Evolutionary conservation across 2,888 invertebrate species (phyloP).

Genomic region (Chrysolina americana): DNA sequence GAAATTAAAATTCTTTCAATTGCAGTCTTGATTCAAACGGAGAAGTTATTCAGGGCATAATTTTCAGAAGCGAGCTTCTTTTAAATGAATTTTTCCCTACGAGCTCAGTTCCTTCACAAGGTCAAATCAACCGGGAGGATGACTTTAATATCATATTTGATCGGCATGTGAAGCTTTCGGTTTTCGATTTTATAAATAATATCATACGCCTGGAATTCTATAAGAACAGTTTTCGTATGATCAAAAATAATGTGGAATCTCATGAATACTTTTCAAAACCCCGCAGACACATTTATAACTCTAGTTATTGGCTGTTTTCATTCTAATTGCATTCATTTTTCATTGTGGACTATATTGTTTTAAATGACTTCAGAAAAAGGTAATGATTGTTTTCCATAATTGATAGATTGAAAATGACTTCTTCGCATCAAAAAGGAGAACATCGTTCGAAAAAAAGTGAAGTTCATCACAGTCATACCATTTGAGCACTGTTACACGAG

Average conservation of each 20-base stretch:
- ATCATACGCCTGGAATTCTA: too few species aligned
- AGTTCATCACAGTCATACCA: too few species aligned
- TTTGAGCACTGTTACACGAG: too few species aligned
- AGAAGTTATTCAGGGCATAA: background rate
- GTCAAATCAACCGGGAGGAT: background rate
- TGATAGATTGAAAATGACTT: background rate
- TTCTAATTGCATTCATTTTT: too few species aligned
- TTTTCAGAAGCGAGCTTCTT: background rate
- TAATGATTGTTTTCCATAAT: background rate
- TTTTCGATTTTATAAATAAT: background rate
- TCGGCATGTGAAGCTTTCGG: background rate
- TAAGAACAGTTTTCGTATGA: too few species aligned
- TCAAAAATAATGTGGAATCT: too few species aligned
- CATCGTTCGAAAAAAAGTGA: too few species aligned
- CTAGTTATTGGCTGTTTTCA: too few species aligned
- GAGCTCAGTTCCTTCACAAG: background rate
- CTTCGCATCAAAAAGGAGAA: too few species aligned
- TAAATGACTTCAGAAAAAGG: background rate
- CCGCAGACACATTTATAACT: too few species aligned
- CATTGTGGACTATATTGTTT: too few species aligned
- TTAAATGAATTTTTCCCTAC: background rate
- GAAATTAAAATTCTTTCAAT: constrained; percentile 19
- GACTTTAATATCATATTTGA: background rate
- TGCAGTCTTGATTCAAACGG: constrained; percentile 17
- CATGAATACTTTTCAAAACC: too few species aligned